A percentile compares a stretch with the other conserved stretches of the same genome.
Evolutionary conservation across 2,113 vertebrate genomes (phyloP).

Genomic region (Ictalurus furcatus): DNA sequence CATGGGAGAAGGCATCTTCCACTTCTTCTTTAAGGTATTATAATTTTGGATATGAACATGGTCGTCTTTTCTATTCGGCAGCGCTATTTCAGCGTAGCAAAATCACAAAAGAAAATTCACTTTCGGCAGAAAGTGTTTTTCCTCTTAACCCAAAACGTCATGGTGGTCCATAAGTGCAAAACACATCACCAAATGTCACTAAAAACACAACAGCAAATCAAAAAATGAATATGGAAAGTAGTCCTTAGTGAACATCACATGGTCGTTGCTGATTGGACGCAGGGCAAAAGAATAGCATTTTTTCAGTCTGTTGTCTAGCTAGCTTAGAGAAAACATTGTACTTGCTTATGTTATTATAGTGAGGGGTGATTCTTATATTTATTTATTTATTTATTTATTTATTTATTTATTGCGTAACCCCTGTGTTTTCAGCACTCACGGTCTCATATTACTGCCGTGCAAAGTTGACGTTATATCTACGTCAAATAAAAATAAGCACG

Average conservation of each 20-base stretch:
- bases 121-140: not conserved
- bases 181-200: not conserved
- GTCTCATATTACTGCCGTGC: not conserved
- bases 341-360: not conserved
- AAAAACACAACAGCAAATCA: not conserved
- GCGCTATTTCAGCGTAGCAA: not conserved
- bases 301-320: too few relatives aligned
- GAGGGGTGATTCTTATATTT: not conserved
- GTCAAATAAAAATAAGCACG: not conserved
- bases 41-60: not conserved
- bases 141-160: not conserved
- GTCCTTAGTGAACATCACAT: not conserved
- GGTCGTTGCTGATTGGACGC: too few relatives aligned
- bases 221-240: not conserved
- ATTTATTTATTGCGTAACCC: not conserved
- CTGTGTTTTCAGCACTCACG: not conserved
- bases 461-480: not conserved
- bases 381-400: not conserved
- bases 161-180: not conserved
- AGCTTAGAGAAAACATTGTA: not conserved
- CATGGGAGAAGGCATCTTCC: conserved; percentile 82
- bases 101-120: not conserved
- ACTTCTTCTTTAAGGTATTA: conserved; percentile 90
- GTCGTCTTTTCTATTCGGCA: not conserved
- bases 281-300: too few relatives aligned